Evolutionary conservation across 2,888 invertebrate genomes (phyloP).

Genomic region (Tipula confusa): DNA sequence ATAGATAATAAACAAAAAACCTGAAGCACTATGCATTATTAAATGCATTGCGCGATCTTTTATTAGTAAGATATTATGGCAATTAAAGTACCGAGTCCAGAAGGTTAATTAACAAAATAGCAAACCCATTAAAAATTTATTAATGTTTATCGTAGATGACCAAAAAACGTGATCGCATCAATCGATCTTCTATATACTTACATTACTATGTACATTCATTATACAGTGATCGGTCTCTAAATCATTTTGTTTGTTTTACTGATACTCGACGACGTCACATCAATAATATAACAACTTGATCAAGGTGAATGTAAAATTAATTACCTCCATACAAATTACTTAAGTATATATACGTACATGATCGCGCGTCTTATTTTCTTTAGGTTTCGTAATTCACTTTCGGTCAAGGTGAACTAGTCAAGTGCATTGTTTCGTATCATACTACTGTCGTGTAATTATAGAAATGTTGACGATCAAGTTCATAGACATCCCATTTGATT

Average conservation of each 20-base stretch:
- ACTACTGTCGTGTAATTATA: background rate
- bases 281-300: background rate
- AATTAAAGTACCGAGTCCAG: background rate
- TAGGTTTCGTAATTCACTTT: background rate
- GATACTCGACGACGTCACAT: background rate
- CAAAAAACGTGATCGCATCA: background rate
- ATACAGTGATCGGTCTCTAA: background rate
- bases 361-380: background rate
- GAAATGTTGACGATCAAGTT: background rate
- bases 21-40: background rate
- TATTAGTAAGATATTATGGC: background rate
- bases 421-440: background rate
- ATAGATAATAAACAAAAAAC: background rate
- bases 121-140: background rate
- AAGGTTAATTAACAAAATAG: background rate
- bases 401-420: background rate
- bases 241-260: background rate
- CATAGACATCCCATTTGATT: background rate
- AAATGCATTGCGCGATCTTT: background rate
- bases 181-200: background rate
- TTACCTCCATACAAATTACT: background rate
- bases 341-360: too few species aligned
- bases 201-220: too few species aligned
- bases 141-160: background rate
- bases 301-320: background rate